Conservation (phyloP, 1,140 invertebrate genomes). For the Cheumatopsyche charites region DNA sequence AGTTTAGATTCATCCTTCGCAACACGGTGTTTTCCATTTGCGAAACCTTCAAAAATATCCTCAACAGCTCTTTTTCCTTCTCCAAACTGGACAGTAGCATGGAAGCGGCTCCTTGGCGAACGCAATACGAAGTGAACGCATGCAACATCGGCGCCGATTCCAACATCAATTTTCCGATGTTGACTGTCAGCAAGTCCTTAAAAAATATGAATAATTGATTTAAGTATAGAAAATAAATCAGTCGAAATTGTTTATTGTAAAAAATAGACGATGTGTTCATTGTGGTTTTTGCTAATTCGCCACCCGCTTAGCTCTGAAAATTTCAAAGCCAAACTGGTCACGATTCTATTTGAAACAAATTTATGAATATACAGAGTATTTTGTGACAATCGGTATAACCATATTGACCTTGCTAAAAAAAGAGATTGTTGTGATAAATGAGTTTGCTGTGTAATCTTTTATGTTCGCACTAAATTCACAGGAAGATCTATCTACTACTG, state of each 20-base stretch:
- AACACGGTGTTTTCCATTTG: constrained; percentile 95
- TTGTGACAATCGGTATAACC: constrained; percentile 21
- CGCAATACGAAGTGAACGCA: constrained; percentile 94
- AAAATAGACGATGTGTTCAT: neutral
- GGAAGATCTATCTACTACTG: neutral
- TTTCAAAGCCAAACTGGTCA: constrained; percentile 32
- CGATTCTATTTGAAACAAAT: constrained; percentile 18
- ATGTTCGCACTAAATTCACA: neutral
- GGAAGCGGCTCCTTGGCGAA: constrained; percentile 88
- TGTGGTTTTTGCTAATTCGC: neutral
- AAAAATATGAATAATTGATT: constrained; percentile 28
- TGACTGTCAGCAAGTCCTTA: constrained; percentile 85
- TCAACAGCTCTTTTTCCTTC: constrained; percentile 92
- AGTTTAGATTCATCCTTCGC: constrained; percentile 94
- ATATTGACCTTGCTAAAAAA: constrained; percentile 20
- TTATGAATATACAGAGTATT: neutral
- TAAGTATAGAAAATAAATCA: neutral
- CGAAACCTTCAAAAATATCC: constrained; percentile 93
- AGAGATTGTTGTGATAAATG: constrained; percentile 31
- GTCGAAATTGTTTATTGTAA: too few species aligned
- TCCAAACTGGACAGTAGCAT: constrained; percentile 87
- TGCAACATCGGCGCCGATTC: constrained; percentile 92
- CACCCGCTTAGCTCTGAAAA: neutral
- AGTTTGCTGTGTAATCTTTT: constrained; percentile 13
- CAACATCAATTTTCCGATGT: constrained; percentile 89